Evolutionary conservation across 2,888 invertebrate species (phyloP).

Genomic region (Onthophagus sagittarius): DNA sequence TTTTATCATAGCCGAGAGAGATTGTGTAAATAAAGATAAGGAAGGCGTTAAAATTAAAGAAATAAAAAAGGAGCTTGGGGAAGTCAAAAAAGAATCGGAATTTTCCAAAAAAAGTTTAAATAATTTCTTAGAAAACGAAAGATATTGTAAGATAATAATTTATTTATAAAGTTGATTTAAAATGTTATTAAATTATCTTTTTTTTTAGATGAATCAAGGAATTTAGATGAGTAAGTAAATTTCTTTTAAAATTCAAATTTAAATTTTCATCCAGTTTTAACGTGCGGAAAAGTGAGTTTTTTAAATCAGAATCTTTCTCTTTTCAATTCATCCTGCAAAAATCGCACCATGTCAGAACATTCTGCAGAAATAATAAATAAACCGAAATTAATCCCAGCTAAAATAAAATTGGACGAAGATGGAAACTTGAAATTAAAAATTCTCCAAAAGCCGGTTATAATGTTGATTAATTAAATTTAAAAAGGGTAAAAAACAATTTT

Average conservation of each 20-base stretch:
- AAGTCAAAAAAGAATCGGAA: background rate
- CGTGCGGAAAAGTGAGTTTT: too few species aligned
- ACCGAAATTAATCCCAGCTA: constrained; percentile 36
- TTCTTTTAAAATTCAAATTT: too few species aligned
- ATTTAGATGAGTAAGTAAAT: too few species aligned
- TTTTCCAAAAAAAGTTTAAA: background rate
- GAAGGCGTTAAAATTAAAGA: constrained; percentile 8
- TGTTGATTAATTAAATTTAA: constrained; percentile 30
- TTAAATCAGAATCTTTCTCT: too few species aligned
- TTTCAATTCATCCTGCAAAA: background rate
- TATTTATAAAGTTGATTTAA: background rate
- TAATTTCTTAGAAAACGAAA: background rate
- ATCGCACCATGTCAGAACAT: background rate
- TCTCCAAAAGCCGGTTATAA: constrained; percentile 33
- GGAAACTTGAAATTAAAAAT: constrained; percentile 30
- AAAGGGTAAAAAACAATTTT: background rate
- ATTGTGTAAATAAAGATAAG: constrained; percentile 4
- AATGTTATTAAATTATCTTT: background rate
- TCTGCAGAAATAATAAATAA: constrained; percentile 29
- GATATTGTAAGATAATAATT: background rate
- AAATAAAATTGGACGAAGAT: constrained; percentile 30
- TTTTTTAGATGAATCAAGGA: too few species aligned
- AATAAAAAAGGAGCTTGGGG: background rate
- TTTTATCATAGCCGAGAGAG: constrained; percentile 26
- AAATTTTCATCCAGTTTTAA: too few species aligned